Base-by-base conservation (phyloP, 2,888 invertebrate species). In the Carcina quercana region DNA sequence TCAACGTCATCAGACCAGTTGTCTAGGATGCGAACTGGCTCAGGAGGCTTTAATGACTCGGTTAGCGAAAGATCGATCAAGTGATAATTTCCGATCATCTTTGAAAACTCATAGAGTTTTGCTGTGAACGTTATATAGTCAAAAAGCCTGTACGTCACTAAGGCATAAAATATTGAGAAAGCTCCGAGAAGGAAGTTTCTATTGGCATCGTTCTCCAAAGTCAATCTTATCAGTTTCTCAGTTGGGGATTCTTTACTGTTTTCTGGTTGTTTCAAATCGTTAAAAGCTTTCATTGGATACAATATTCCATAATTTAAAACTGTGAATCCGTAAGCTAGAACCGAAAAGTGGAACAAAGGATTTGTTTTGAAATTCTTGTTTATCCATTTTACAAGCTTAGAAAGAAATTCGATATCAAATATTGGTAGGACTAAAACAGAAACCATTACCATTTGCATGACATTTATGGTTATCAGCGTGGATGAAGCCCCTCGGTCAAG, bases 111-210 rank as follows among this genome's bases (percentile, higher is more conserved):
- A 13, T 64, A 53, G 13, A 76, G 54, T 44, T 71, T 78, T 2
- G 73, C 73, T 50, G 75, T 66, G 59, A 76, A 76, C 34, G 43
- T 49, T 8, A 76, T 47, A 43, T 54, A 65, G 24, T 76, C 75
- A 29, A 60, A 38, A 27, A 76, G 38, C 43, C 79, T 64, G 44
- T 64, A 53, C 12, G 44, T 50, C 0, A 73, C 60, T 2, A 78
- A 38, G 2, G 65, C 13, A 24, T 64, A 70, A 45, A 76, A 73
- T 21, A 80, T 35, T 5, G 76, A 75, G 29, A 78, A 60, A 2
- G 51, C 55, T 6, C 64, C 72, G 1, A 79, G 59, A 12, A 76
- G 48, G 37, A 66, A 71, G 42, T 78, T 70, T 49, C 68, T 62
- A 5, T 52, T 58, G 7, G 79, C 72, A 35, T 69, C 61, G 8